These are phyloP conservation scores for Ovis canadensis DNA, from an alignment of 2,113 vertebrate species.

Conservation along the genomic window DNA sequence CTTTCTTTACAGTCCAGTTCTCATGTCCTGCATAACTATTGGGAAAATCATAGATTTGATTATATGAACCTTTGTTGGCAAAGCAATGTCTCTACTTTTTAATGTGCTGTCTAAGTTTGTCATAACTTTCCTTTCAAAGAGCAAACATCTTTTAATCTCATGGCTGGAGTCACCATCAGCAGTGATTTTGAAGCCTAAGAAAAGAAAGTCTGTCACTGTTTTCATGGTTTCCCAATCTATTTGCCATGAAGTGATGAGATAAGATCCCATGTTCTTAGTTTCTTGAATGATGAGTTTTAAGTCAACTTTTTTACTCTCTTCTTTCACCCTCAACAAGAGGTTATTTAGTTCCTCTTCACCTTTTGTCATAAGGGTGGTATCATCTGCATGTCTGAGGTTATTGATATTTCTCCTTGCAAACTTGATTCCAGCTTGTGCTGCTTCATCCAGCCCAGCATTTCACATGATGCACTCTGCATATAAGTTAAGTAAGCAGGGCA, in stretches of 20 bases:
- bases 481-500: not conserved
- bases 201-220: not conserved
- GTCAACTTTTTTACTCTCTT: not conserved
- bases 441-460: not conserved
- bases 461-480: not conserved
- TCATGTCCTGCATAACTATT: not conserved
- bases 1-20: not conserved
- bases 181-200: not conserved
- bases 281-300: not conserved
- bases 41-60: not conserved
- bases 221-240: not conserved
- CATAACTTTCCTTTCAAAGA: not conserved
- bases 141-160: not conserved
- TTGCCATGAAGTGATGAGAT: not conserved
- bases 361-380: not conserved
- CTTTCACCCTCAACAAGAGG: not conserved
- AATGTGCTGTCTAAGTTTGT: not conserved
- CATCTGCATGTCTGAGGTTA: not conserved
- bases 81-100: not conserved
- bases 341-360: not conserved
- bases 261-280: not conserved
- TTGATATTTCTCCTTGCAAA: not conserved
- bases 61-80: not conserved
- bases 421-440: not conserved
- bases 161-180: not conserved